Conservation (phyloP, 2,797 vertebrate genomes). For the Sternarchorhynchus goeldii region DNA sequence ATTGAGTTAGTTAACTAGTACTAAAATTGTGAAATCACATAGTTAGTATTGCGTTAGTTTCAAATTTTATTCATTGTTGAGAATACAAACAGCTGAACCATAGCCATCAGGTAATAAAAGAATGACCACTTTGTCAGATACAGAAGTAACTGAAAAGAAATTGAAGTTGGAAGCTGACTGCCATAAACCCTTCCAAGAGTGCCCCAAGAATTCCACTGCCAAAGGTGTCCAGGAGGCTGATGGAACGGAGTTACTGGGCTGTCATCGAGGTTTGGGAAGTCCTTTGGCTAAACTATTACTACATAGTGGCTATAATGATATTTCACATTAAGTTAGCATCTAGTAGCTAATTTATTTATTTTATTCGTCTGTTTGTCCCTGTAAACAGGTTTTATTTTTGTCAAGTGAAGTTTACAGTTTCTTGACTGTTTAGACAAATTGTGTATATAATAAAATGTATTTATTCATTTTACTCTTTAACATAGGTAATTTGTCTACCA, state of each 20-base stretch:
- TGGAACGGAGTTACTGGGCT: background rate
- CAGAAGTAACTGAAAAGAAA: conserved; percentile 31
- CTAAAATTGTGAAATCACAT: background rate
- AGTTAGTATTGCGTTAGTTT: background rate
- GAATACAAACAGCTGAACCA: background rate
- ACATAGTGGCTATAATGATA: too few species aligned
- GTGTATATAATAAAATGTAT: background rate
- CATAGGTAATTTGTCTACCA: conserved; percentile 13
- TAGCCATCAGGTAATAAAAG: conserved; percentile 1
- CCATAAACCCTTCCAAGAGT: background rate
- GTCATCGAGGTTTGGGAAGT: conserved; percentile 6
- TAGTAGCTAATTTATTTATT: too few species aligned
- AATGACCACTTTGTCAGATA: conserved; percentile 19
- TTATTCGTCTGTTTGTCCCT: too few species aligned
- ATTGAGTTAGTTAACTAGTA: background rate
- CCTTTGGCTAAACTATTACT: background rate
- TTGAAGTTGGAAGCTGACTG: conserved; percentile 27
- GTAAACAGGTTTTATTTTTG: too few species aligned
- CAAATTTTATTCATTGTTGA: background rate
- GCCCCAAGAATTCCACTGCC: background rate
- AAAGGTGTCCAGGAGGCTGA: conserved; percentile 6
- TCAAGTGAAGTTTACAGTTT: background rate
- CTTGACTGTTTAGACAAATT: background rate
- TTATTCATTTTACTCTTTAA: conserved; percentile 21
- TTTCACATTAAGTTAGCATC: too few species aligned